These are phyloP conservation scores for Labrus mixtus DNA, from an alignment of 2,113 vertebrate genomes.

Conservation along the genomic window DNA sequence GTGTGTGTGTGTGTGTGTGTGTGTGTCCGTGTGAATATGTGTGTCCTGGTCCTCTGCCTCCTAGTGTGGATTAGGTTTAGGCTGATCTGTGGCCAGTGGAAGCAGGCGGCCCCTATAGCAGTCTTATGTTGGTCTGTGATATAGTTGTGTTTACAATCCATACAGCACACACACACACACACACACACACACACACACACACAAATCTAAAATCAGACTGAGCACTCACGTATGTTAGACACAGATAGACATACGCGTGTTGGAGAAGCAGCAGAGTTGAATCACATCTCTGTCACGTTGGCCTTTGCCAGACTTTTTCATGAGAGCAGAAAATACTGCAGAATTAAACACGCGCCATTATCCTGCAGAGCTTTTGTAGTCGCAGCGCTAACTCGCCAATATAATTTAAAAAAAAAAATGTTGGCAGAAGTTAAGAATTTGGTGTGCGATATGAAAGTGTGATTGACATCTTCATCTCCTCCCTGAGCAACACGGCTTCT, in stretches of 20 bases:
- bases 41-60: slow-evolving; percentile 58
- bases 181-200: slow-evolving; percentile 27
- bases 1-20: slow-evolving; percentile 53
- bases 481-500: slow-evolving; percentile 29
- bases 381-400: not conserved
- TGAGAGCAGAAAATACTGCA: slow-evolving; percentile 22
- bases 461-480: slow-evolving; percentile 39
- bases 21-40: slow-evolving; percentile 29
- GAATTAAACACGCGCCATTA: slow-evolving; percentile 33
- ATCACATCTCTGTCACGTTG: slow-evolving; percentile 16
- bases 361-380: slow-evolving; percentile 5
- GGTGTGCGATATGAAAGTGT: slow-evolving; percentile 1
- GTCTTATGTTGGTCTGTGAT: slow-evolving; percentile 71
- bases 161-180: slow-evolving; percentile 35
- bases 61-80: slow-evolving; percentile 80
- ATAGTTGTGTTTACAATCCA: slow-evolving; percentile 57
- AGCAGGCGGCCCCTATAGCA: slow-evolving; percentile 69
- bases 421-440: slow-evolving; percentile 21
- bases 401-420: too few species aligned
- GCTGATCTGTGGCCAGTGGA: slow-evolving; percentile 74
- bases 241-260: slow-evolving; percentile 51
- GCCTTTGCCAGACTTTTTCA: slow-evolving; percentile 38
- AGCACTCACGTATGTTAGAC: slow-evolving; percentile 47
- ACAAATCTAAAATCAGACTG: slow-evolving; percentile 51
- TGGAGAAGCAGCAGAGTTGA: slow-evolving; percentile 20